Base-by-base conservation (phyloP, 2,888 invertebrate species). In the Syrphus vitripennis region DNA sequence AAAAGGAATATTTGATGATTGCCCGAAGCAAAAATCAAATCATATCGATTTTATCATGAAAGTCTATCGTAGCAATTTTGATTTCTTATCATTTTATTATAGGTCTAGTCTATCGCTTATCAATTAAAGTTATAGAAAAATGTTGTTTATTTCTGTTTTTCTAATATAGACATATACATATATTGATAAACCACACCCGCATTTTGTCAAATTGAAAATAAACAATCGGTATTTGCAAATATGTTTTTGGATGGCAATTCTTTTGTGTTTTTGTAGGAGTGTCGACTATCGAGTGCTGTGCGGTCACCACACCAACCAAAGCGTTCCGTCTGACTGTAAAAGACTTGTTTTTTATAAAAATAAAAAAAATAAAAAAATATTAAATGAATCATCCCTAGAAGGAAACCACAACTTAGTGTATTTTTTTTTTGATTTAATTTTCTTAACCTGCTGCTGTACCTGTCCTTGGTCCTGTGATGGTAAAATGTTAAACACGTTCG, bases 121-220 rank as follows among this genome's bases (percentile, higher is more conserved):
- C 37, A 53, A 59, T 53, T 14, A 10, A 26, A 37, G 12, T 19
- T 63, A 1, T 21, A 55, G n/a, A 61, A 42, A 50, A 14, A 3
- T 61, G 21, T 29, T 37, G 16, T 24, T 50, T 50, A 40, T 24
- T 31, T 48, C 10, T 7, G 7, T 0, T 55, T 31, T 26, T 53
- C 14, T 57, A 7, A 21, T n/a, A n/a, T n/a, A n/a, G n/a, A n/a
- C n/a, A n/a, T n/a, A n/a, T n/a, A n/a, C n/a, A 21, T 34, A 34
- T 37, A 45, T 53, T 75, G 48, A 70, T 75, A 45, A 82, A 80
- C 83, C 83, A 84, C 83, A 65, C 83, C 83, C 83, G 83, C 42
- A 84, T 45, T 45, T 71, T 80, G 55, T 74, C 48, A 63, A 50
- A 40, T 75, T 26, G 21, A 76, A 79, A 75, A 83, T 65, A 75